phyloP scores from a whole-genome alignment of 1,140 invertebrate species.

The Theocolax elegans region DNA sequence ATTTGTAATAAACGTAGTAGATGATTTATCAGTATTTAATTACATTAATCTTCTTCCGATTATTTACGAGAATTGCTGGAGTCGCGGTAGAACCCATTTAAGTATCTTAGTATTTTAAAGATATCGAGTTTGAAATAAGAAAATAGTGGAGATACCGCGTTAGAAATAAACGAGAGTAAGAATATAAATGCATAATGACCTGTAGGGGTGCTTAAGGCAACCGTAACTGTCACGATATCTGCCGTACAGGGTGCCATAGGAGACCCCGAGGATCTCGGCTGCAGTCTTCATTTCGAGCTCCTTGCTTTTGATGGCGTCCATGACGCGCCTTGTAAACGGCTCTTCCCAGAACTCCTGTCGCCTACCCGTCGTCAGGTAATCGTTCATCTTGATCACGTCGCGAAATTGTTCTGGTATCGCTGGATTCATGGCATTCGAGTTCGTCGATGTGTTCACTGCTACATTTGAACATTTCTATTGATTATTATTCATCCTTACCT shows the following conservation, averaged over 20 bases:
- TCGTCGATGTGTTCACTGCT: conserved; percentile 53
- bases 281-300: conserved; percentile 93
- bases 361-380: conserved; percentile 85
- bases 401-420: conserved; percentile 71
- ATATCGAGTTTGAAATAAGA: too few species aligned
- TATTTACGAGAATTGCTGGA: too few species aligned
- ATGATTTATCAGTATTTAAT: too few species aligned
- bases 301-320: conserved; percentile 90
- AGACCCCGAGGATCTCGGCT: conserved; percentile 87
- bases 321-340: conserved; percentile 81
- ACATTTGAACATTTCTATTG: neutral
- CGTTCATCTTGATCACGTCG: conserved; percentile 88
- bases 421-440: conserved; percentile 60
- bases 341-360: conserved; percentile 93
- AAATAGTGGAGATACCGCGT: too few species aligned
- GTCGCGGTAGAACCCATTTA: too few species aligned
- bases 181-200: conserved; percentile 69
- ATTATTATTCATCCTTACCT: neutral
- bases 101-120: too few species aligned
- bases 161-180: too few species aligned
- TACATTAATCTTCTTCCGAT: too few species aligned
- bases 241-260: conserved; percentile 89
- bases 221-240: conserved; percentile 88
- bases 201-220: conserved; percentile 84
- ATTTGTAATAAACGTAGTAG: too few species aligned